Conservation (phyloP, 2,888 invertebrate genomes). For the Galeopsomyia nigrocyanea region DNA sequence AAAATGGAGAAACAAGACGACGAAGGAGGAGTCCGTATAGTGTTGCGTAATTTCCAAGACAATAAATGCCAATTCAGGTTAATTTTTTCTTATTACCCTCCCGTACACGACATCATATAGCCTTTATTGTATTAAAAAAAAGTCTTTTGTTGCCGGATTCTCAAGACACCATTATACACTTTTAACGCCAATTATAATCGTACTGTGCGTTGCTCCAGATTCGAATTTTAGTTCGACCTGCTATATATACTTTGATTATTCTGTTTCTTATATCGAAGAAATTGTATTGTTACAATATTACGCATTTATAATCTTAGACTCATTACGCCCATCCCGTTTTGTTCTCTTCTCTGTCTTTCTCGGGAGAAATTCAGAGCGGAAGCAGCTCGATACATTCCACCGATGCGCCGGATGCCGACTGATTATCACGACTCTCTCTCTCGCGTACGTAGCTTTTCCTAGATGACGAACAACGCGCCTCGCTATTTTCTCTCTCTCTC, state of each 20-base stretch:
- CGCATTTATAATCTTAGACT: slow-evolving; percentile 6
- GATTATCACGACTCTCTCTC: slow-evolving; percentile 26
- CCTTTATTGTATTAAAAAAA: not conserved
- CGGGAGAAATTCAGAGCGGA: slow-evolving; percentile 32
- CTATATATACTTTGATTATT: too few species aligned
- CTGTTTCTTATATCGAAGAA: too few species aligned
- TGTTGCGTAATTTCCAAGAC: slow-evolving; percentile 27
- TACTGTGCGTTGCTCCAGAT: too few species aligned
- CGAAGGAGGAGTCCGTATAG: not conserved
- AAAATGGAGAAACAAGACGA: slow-evolving; percentile 11
- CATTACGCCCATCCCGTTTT: not conserved
- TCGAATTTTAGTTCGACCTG: too few species aligned
- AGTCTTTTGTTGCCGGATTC: too few species aligned
- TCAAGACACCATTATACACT: too few species aligned
- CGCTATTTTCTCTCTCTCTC: not conserved
- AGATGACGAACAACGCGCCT: not conserved
- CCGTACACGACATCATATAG: not conserved
- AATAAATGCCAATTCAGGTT: slow-evolving; percentile 33
- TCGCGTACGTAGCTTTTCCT: not conserved
- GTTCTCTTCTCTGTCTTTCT: slow-evolving; percentile 3
- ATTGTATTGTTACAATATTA: too few species aligned
- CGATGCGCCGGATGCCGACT: slow-evolving; percentile 27
- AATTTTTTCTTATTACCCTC: slow-evolving; percentile 22
- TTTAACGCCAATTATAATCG: too few species aligned
- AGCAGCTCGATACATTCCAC: slow-evolving; percentile 21